phyloP scores from a whole-genome alignment of 2,888 invertebrate species.

The Drosophila borealis region DNA sequence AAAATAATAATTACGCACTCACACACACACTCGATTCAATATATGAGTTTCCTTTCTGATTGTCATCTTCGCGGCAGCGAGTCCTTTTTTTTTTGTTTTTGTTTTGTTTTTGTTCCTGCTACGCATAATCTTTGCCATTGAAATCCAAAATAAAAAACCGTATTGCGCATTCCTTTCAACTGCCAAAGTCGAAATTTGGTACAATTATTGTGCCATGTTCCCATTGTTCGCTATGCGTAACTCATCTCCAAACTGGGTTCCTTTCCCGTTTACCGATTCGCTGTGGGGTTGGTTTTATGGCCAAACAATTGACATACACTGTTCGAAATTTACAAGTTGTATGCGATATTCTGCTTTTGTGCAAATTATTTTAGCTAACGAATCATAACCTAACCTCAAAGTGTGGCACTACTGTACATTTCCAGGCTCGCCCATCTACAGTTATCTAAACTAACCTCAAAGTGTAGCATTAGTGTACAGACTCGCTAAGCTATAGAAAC shows the following conservation, averaged over 20 bases:
- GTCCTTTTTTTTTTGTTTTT: too few species aligned
- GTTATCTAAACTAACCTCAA: too few species aligned
- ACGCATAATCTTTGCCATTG: constrained; percentile 63
- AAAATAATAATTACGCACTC: constrained; percentile 67
- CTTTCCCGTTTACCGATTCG: constrained; percentile 26
- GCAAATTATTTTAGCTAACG: not conserved
- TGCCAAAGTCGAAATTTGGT: constrained; percentile 57
- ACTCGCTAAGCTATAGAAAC: too few species aligned
- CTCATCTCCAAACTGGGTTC: constrained; percentile 51
- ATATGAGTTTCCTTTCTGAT: constrained; percentile 47
- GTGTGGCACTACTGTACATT: too few species aligned
- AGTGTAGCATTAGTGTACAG: too few species aligned
- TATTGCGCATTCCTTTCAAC: constrained; percentile 61
- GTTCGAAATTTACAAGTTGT: constrained; percentile 4
- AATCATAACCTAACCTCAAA: not conserved
- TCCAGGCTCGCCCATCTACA: too few species aligned
- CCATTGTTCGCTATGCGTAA: constrained; percentile 45
- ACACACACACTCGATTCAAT: constrained; percentile 21
- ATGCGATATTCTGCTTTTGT: not conserved
- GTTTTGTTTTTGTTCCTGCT: constrained; percentile 24
- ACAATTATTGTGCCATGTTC: constrained; percentile 56
- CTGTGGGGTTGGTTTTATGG: constrained; percentile 63
- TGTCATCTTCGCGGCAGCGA: constrained; percentile 34
- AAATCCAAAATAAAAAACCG: constrained; percentile 22
- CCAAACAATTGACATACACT: constrained; percentile 44